Evolutionary conservation across 2,888 invertebrate species (phyloP), one percentile per base, ranked within the genome.

Genomic region (Cataglyphis livida): DNA sequence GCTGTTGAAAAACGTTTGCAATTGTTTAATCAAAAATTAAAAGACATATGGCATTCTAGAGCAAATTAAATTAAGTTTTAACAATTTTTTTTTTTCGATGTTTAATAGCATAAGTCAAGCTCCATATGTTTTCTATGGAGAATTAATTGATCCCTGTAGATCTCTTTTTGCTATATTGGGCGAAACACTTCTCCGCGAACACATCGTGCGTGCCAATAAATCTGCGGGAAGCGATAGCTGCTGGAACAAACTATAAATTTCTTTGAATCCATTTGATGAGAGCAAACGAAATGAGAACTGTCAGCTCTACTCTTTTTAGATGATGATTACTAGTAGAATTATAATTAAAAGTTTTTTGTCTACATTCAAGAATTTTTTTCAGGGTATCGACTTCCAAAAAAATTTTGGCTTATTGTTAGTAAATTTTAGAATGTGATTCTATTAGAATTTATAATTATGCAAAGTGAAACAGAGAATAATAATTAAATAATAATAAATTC

Each of bases 191-290:
- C 41, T 59, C 57, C 57, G 44, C 64, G 78, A 78, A 68, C 28
- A 21, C 66, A 44, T 66, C 28, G 68, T 59, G 32, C 35, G 21
- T 54, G 68, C 21, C 68, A 38, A 78, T 78, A 68, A 78, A 78
- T 78, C 57, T 78, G 21, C 25, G 44, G 21, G 18, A 68, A 78
- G 57, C 57, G 78, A 78, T 78, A 57, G 32, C 70, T 79, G 44
- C 32, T 57, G 68, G 78, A 70, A 48, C 54, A 54, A 65, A 28
- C 66, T 76, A 76, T 76, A 76, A 76, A 76, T 76, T 76, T 76
- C 54, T 28, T 66, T 57, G 25, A n/a, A 54, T 18, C 64, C 35
- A 54, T 38, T 18, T 38, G 54, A 57, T 57, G 66, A 76, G 66
- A 57, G 41, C 41, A 51, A 15, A 25, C 21, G 54, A 66, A 76